phyloP scores from a whole-genome alignment of 2,113 vertebrate genomes.

The Desmodus rotundus region DNA sequence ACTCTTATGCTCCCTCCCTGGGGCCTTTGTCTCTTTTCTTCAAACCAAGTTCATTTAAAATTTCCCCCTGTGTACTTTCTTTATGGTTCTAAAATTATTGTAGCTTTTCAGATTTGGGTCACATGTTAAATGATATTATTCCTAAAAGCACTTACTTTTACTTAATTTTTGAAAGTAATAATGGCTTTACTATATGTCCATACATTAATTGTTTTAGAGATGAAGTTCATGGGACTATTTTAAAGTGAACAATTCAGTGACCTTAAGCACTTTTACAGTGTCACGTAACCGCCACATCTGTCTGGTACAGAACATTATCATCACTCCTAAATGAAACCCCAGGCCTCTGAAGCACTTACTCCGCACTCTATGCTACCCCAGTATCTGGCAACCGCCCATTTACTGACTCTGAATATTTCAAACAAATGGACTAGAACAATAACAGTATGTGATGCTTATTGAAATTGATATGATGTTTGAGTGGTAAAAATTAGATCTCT shows the following conservation, averaged over 20 bases:
- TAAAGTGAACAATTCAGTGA: not conserved
- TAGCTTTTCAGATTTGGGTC: not conserved
- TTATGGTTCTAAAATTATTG: not conserved
- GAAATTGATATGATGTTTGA: not conserved
- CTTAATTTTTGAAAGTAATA: not conserved
- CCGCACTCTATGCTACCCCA: not conserved
- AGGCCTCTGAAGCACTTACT: not conserved
- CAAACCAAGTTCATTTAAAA: not conserved
- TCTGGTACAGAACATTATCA: not conserved
- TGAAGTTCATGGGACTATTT: not conserved
- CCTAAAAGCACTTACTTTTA: not conserved
- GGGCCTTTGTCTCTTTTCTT: not conserved
- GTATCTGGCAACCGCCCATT: not conserved
- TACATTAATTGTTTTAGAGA: not conserved
- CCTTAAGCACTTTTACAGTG: not conserved
- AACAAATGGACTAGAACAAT: not conserved
- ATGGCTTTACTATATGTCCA: not conserved
- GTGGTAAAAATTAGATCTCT: not conserved
- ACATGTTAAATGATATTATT: not conserved
- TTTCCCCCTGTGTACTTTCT: not conserved
- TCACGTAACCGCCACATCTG: not conserved
- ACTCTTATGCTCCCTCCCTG: fast-evolving
- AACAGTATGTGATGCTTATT: not conserved
- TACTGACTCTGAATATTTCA: not conserved
- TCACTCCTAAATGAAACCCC: not conserved